Conservation (phyloP, 2,113 vertebrate genomes). For the Corydoras maculifer region DNA sequence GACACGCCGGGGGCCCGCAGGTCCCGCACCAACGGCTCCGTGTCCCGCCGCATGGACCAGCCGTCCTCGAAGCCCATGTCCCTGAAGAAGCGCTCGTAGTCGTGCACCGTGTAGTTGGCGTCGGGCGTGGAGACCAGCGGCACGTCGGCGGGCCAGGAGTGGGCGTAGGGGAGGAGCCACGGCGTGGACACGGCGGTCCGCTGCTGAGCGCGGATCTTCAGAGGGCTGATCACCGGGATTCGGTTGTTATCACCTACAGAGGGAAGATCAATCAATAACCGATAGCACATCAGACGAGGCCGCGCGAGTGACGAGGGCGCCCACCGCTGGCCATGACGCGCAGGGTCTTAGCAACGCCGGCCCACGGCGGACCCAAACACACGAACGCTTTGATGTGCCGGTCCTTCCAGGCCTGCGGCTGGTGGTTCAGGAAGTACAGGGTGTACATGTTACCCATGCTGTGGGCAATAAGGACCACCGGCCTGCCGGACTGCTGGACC, state of each 20-base stretch:
- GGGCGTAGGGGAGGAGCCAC: conserved; percentile 87
- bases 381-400: conserved; percentile 83
- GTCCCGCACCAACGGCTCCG: conserved; percentile 69
- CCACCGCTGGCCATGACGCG: conserved; percentile 86
- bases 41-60: conserved; percentile 87
- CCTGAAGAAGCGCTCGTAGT: conserved; percentile 77
- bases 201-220: conserved; percentile 91
- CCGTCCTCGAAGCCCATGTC: conserved; percentile 83
- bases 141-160: conserved; percentile 78
- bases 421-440: conserved; percentile 90
- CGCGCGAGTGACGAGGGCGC: no score
- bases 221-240: conserved; percentile 83
- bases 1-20: conserved; percentile 74
- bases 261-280: neutral
- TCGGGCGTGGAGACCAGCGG: conserved; percentile 79
- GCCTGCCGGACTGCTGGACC: conserved; percentile 75
- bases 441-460: conserved; percentile 98
- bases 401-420: conserved; percentile 92
- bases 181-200: conserved; percentile 83
- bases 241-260: conserved; percentile 87
- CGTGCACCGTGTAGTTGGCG: conserved; percentile 81
- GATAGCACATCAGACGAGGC: no score
- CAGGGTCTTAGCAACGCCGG: conserved; percentile 90
- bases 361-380: conserved; percentile 85
- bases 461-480: conserved; percentile 88